A percentile compares a stretch with the other conserved stretches of the same genome.
phyloP scores from a whole-genome alignment of 2,113 vertebrate genomes.

The Actenoides lindsayi region DNA sequence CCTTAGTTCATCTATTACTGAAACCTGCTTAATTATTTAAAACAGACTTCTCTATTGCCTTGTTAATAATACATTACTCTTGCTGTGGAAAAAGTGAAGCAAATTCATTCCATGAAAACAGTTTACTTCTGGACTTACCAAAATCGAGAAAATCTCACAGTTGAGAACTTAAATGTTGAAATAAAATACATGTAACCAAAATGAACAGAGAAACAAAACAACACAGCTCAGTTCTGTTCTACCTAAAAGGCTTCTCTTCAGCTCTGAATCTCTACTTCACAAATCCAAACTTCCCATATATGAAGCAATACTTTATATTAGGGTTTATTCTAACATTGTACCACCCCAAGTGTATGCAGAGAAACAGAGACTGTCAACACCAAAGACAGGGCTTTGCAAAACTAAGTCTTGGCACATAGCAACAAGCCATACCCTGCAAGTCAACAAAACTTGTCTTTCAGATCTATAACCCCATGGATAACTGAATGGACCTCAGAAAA shows the following conservation, averaged over 20 bases:
- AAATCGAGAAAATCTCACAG: neutral
- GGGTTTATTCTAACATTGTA: neutral
- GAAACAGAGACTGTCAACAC: neutral
- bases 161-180: neutral
- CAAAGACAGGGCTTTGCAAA: neutral
- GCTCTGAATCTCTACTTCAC: neutral
- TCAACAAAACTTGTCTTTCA: neutral
- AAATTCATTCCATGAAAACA: neutral
- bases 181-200: neutral
- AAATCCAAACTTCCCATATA: neutral
- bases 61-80: conserved; percentile 78
- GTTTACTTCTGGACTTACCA: neutral
- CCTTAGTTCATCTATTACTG: conserved; percentile 54
- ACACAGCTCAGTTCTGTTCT: neutral
- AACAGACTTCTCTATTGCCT: conserved; percentile 61
- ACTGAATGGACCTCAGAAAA: neutral
- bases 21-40: conserved; percentile 86
- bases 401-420: fast-evolving
- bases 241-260: neutral
- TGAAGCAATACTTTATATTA: neutral
- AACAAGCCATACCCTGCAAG: neutral
- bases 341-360: neutral
- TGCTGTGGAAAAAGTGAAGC: conserved; percentile 62
- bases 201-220: neutral
- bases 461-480: neutral